phyloP scores from a whole-genome alignment of 2,888 invertebrate species.

The Drosophila emarginata region DNA sequence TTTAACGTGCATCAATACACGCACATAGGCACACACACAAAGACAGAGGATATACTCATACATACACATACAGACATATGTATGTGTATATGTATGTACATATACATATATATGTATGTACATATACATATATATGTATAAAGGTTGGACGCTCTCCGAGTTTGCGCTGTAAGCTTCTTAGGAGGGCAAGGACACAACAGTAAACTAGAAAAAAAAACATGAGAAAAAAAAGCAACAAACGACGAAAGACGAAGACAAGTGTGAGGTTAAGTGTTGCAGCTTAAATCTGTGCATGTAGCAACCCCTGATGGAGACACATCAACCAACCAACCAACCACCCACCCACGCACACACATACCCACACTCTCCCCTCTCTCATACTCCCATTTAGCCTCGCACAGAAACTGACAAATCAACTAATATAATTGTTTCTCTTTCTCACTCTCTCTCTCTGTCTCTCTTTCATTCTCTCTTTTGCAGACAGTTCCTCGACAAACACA shows the following conservation, averaged over 20 bases:
- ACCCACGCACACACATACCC: slow-evolving; percentile 22
- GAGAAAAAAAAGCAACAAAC: slow-evolving; percentile 25
- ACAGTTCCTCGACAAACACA: slow-evolving; percentile 88
- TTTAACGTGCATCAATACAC: slow-evolving; percentile 54
- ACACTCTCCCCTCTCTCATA: slow-evolving; percentile 19
- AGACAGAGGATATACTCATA: slow-evolving; percentile 28
- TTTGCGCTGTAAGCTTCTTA: slow-evolving; percentile 63
- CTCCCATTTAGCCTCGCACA: slow-evolving; percentile 11
- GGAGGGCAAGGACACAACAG: slow-evolving; percentile 17
- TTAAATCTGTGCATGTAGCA: slow-evolving; percentile 65
- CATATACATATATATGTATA: slow-evolving; percentile 10
- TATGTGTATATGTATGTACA: slow-evolving; percentile 7
- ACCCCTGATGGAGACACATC: slow-evolving; percentile 10
- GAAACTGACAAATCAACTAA: slow-evolving; percentile 62
- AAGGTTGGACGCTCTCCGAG: slow-evolving; percentile 59
- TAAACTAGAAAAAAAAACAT: slow-evolving; percentile 21
- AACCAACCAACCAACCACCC: slow-evolving; percentile 11
- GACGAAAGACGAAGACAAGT: slow-evolving; percentile 61
- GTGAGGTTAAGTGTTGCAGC: slow-evolving; percentile 75
- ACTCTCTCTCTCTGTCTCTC: slow-evolving; percentile 17
- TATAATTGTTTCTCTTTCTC: slow-evolving; percentile 42
- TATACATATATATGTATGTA: too few relatives aligned
- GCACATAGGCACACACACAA: slow-evolving; percentile 26
- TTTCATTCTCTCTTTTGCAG: slow-evolving; percentile 83
- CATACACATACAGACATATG: slow-evolving; percentile 25